These are phyloP conservation scores for Delphinus delphis DNA, from an alignment of 2,113 vertebrate genomes.

Conservation along the genomic window DNA sequence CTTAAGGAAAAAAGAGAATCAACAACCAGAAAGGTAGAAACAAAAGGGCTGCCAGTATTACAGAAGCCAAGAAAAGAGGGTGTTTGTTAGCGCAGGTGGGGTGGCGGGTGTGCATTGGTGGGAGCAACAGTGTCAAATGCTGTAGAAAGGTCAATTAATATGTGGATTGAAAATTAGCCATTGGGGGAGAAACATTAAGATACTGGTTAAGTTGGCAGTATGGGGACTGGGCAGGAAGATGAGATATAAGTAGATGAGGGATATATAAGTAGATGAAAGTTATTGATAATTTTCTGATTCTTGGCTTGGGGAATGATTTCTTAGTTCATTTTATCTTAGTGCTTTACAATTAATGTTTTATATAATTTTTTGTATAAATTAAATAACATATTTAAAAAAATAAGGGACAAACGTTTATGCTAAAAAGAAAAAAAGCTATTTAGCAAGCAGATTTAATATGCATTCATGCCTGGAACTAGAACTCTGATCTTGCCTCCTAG, in stretches of 20 bases:
- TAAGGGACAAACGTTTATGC: not conserved
- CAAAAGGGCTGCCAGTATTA: not conserved
- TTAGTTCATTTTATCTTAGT: slow-evolving; percentile 2
- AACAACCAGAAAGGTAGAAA: not conserved
- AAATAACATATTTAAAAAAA: not conserved
- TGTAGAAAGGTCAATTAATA: not conserved
- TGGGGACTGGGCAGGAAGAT: not conserved
- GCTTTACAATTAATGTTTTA: slow-evolving; percentile 18
- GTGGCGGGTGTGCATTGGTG: not conserved
- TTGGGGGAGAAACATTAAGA: not conserved
- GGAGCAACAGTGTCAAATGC: not conserved
- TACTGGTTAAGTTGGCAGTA: not conserved
- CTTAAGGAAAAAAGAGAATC: not conserved
- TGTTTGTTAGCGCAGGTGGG: not conserved
- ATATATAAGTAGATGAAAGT: not conserved
- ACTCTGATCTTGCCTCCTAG: not conserved
- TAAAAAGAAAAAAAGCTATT: not conserved
- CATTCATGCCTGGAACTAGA: not conserved
- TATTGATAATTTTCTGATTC: not conserved
- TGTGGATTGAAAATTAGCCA: not conserved
- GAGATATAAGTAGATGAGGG: not conserved
- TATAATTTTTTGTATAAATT: not conserved
- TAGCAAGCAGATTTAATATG: not conserved
- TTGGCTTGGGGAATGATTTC: not conserved
- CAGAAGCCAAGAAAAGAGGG: not conserved